These are phyloP conservation scores for Crypturellus tataupa DNA, from an alignment of 2,797 vertebrate genomes.

Conservation along the genomic window DNA sequence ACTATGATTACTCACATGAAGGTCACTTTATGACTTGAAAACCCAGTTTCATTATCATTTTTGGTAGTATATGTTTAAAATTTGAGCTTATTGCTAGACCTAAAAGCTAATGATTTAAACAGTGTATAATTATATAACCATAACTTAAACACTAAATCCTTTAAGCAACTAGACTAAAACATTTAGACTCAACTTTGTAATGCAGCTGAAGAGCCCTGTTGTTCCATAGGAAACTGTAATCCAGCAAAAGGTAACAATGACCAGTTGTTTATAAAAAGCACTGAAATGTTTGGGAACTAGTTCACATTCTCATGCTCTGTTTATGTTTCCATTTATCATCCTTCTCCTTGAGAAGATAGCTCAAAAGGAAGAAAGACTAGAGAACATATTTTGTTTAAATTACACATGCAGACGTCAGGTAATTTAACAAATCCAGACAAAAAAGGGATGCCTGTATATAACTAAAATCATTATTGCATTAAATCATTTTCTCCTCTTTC, in stretches of 20 bases:
- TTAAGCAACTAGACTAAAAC: slow-evolving; percentile 76
- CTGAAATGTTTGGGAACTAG: slow-evolving; percentile 85
- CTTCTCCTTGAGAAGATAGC: slow-evolving; percentile 80
- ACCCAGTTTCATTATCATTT: slow-evolving; percentile 41
- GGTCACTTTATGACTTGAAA: slow-evolving; percentile 1
- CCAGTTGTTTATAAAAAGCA: slow-evolving; percentile 83
- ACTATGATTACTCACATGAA: background rate
- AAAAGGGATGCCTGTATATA: slow-evolving; percentile 77
- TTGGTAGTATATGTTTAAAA: slow-evolving; percentile 42
- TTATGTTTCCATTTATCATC: slow-evolving; percentile 85
- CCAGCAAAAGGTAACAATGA: slow-evolving; percentile 82
- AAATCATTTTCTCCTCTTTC: slow-evolving; percentile 68
- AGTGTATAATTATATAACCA: slow-evolving; percentile 70
- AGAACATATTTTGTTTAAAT: slow-evolving; percentile 83
- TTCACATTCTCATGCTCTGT: slow-evolving; percentile 82
- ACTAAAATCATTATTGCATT: slow-evolving; percentile 81
- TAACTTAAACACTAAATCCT: slow-evolving; percentile 78
- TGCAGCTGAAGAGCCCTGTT: slow-evolving; percentile 70
- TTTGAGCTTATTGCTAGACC: slow-evolving; percentile 44
- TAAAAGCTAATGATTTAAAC: slow-evolving; percentile 74
- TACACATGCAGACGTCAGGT: slow-evolving; percentile 80
- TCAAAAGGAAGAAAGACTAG: slow-evolving; percentile 78
- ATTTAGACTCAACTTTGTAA: slow-evolving; percentile 77
- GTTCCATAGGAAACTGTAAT: slow-evolving; percentile 70
- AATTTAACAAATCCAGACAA: slow-evolving; percentile 81